These are phyloP conservation scores for Micropoecilia bifurca DNA, from an alignment of 2,797 vertebrate species.

Conservation along the genomic window DNA sequence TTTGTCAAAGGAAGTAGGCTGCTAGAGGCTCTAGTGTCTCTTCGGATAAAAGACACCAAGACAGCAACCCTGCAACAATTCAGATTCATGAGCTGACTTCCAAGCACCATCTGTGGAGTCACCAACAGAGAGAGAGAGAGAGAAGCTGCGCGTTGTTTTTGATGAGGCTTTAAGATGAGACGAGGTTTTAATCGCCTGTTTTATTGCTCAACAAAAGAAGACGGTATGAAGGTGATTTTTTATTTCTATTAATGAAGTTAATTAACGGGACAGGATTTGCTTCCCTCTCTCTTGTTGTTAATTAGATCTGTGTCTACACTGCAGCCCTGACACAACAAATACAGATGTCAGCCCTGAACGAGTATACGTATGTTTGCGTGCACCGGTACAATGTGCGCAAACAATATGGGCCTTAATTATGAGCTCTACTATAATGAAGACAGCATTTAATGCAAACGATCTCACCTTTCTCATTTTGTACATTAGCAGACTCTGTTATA, in stretches of 20 bases:
- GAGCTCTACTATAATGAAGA: not conserved
- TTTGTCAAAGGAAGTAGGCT: constrained; percentile 64
- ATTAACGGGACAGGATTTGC: constrained; percentile 77
- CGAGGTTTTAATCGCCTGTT: constrained; percentile 74
- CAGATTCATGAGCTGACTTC: constrained; percentile 57
- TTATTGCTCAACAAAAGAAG: constrained; percentile 83
- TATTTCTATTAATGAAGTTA: constrained; percentile 83
- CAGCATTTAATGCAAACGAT: constrained; percentile 12
- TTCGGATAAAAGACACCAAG: constrained; percentile 40
- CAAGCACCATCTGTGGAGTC: constrained; percentile 72
- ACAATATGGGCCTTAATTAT: constrained; percentile 1
- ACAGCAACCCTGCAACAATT: constrained; percentile 30
- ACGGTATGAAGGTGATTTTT: constrained; percentile 81
- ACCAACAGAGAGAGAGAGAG: constrained; percentile 24
- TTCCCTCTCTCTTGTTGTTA: constrained; percentile 68
- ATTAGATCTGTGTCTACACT: constrained; percentile 65
- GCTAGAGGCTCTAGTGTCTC: constrained; percentile 40
- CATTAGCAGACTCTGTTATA: constrained; percentile 22
- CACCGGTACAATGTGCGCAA: not conserved
- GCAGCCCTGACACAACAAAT: constrained; percentile 56
- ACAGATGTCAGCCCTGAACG: constrained; percentile 60
- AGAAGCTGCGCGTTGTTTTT: constrained; percentile 74
- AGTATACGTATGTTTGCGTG: not conserved
- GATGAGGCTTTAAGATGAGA: constrained; percentile 63
- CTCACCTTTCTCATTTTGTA: constrained; percentile 17